A percentile compares a stretch with the other conserved stretches of the same genome.
These are phyloP conservation scores for Drosophila obscura DNA, from an alignment of 1,140 invertebrate genomes.

Conservation along the genomic window DNA sequence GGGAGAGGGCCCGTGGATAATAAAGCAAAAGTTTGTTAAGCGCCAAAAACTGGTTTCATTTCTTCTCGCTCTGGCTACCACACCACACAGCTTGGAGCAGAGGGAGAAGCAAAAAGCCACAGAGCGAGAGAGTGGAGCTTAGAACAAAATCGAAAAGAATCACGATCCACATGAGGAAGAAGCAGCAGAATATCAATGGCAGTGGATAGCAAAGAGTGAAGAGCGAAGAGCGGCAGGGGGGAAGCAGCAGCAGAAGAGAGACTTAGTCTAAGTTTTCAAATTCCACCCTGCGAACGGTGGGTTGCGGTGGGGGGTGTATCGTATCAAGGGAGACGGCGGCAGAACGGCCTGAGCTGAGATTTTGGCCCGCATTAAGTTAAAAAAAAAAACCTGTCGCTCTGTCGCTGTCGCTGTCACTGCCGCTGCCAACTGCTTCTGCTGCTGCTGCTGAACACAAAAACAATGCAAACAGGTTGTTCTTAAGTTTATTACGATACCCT, in stretches of 20 bases:
- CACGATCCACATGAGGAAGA: conserved; percentile 23
- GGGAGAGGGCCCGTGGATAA: conserved; percentile 34
- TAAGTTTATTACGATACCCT: conserved; percentile 31
- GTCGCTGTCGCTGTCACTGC: conserved; percentile 50
- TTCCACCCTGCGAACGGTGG: background rate
- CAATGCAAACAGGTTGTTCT: conserved; percentile 73
- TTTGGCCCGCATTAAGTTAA: conserved; percentile 71
- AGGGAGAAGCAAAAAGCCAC: no score
- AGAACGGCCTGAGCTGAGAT: conserved; percentile 46
- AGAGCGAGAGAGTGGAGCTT: conserved; percentile 36
- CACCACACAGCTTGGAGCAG: no score
- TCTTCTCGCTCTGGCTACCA: background rate
- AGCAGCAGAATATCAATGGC: conserved; percentile 13
- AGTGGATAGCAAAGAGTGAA: conserved; percentile 6
- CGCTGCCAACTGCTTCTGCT: background rate
- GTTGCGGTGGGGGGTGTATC: background rate
- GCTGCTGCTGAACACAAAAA: conserved; percentile 49
- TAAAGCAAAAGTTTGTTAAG: conserved; percentile 63
- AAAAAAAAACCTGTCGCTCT: conserved; percentile 49
- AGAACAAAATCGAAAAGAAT: conserved; percentile 70
- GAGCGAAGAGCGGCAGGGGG: background rate
- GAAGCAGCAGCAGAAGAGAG: conserved; percentile 32
- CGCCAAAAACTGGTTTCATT: conserved; percentile 45
- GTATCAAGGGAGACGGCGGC: no score
- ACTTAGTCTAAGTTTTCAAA: conserved; percentile 61